Evolutionary conservation across 1,140 invertebrate genomes (phyloP).

Genomic region (Penaeus japonicus): DNA sequence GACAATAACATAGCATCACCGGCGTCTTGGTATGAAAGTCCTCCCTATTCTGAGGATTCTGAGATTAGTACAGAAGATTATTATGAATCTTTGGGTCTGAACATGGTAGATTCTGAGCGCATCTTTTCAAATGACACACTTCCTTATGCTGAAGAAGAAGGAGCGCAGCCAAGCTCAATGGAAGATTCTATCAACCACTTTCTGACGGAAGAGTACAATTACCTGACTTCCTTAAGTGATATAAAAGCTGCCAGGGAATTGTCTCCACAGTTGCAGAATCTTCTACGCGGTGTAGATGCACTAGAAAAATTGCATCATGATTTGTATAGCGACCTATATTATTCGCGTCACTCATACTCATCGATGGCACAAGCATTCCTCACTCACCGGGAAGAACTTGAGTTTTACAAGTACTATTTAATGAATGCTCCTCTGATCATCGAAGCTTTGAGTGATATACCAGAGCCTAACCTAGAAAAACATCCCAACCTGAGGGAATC

Average conservation of each 20-base stretch:
- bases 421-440: conserved; percentile 22
- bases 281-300: background rate
- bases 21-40: too few relatives aligned
- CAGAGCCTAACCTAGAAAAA: background rate
- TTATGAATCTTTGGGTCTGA: too few relatives aligned
- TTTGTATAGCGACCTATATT: background rate
- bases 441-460: background rate
- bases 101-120: too few relatives aligned
- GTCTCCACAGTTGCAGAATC: conserved; percentile 6
- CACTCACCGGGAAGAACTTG: background rate
- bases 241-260: background rate
- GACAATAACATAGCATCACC: too few relatives aligned
- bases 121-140: too few relatives aligned
- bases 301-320: background rate
- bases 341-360: background rate
- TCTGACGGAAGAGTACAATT: background rate
- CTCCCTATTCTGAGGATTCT: too few relatives aligned
- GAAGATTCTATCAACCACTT: background rate
- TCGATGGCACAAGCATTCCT: background rate
- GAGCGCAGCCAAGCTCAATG: too few relatives aligned
- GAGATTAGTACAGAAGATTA: too few relatives aligned
- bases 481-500: background rate
- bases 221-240: background rate
- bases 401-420: conserved; percentile 17
- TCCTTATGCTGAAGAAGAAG: too few relatives aligned